Evolutionary conservation across 2,113 vertebrate genomes (phyloP), one percentile per base, ranked within the genome.

Genomic region (Vulpes ferrilata): DNA sequence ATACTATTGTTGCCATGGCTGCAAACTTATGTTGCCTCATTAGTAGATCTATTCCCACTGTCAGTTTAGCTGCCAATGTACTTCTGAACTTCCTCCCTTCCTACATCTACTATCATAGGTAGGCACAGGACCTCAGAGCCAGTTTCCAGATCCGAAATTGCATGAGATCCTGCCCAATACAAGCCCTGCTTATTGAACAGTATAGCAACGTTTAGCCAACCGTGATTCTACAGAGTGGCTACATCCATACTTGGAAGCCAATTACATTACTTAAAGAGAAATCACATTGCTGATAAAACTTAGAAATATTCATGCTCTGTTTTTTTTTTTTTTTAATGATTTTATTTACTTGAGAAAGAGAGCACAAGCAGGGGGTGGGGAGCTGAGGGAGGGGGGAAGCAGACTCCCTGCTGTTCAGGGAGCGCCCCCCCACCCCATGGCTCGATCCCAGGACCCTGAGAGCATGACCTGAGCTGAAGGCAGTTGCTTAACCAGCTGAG

Each of bases 41-140:
- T 86, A 88, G 73, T 25, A 85, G 7, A 27, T 65, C 43, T 85
- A 43, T 74, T 57, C 32, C 35, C 32, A 57, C 38, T 19, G 55
- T 96, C 53, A 22, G 6, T 48, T 62, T 35, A 85, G 51, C 91
- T 73, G 59, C 93, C 88, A 94, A 86, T 35, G 62, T 17, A 35
- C 38, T 93, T 84, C 64, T 74, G 85, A 93, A 91, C 67, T 93
- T 95, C 69, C 83, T 90, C 3, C 85, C 65, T 93, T 76, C 59
- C n/a, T 74, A 10, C 5, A 73, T 53, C 17, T 73, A 15, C 10
- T 76, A 7, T 64, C 55, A 76, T n/a, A 78, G 8, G 20, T n/a
- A 78, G 8, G 20, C 59, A 19, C 60, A 60, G 48, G 60, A 67
- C 60, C 51, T 89, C 65, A 78, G 60, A 90, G 88, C 69, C 15